Evolutionary conservation across 2,888 invertebrate genomes (phyloP).

Genomic region (Idaea dimidiata): DNA sequence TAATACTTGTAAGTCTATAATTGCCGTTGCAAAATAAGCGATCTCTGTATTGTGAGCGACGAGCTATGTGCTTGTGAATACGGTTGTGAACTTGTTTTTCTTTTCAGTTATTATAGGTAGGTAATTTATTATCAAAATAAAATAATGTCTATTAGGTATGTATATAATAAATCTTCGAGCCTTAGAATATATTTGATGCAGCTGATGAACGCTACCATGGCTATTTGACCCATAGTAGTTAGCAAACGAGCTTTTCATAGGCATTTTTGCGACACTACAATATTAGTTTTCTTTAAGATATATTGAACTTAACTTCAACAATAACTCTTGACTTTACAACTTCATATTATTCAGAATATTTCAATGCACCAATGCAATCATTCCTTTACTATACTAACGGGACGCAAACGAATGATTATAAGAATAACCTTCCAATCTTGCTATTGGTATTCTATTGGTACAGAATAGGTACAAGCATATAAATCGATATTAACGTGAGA

Average conservation of each 20-base stretch:
- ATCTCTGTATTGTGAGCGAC: neutral
- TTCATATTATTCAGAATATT: neutral
- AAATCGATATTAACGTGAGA: slow-evolving; percentile 46
- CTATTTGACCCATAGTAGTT: neutral
- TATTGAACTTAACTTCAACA: neutral
- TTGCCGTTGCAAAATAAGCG: slow-evolving; percentile 31
- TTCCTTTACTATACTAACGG: slow-evolving; percentile 17
- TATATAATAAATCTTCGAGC: too few species aligned
- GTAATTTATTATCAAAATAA: too few species aligned
- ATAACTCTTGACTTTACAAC: neutral
- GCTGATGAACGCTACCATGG: neutral
- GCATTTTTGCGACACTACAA: neutral
- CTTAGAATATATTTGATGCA: too few species aligned
- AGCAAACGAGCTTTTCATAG: neutral
- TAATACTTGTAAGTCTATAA: slow-evolving; percentile 36
- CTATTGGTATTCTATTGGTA: slow-evolving; percentile 56
- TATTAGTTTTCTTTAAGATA: neutral
- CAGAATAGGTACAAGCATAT: slow-evolving; percentile 40
- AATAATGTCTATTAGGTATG: too few species aligned
- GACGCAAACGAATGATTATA: slow-evolving; percentile 27
- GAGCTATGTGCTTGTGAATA: neutral
- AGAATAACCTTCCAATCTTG: slow-evolving; percentile 35
- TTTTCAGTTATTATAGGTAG: too few species aligned
- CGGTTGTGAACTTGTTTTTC: neutral
- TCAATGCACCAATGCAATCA: neutral